A percentile compares a stretch with the other conserved stretches of the same genome.
Evolutionary conservation across 92 coral and sea anemone species (phyloP).

Genomic region (Chrysogorgia sp.): DNA sequence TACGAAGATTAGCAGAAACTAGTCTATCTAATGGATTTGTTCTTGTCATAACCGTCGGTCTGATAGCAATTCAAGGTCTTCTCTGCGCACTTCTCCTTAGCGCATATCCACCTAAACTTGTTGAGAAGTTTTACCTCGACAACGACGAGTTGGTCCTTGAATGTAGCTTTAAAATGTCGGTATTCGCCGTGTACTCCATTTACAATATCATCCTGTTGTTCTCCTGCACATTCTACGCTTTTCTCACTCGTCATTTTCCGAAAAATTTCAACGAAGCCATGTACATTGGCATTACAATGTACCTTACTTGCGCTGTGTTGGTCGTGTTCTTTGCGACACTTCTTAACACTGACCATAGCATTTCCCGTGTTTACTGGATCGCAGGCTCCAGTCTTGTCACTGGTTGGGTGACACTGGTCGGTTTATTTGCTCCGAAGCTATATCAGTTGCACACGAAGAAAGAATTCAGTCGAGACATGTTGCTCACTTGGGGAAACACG

Average conservation of each 20-base stretch:
- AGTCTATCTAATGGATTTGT: constrained; percentile 22
- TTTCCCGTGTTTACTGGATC: constrained; percentile 15
- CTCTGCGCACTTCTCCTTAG: neutral
- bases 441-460: constrained; percentile 25
- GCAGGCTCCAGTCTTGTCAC: constrained; percentile 9
- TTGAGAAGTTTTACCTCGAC: constrained; percentile 16
- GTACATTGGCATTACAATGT: too few species aligned
- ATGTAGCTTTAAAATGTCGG: neutral
- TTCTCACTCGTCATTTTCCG: constrained; percentile 40
- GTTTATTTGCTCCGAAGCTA: constrained; percentile 44
- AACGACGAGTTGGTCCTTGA: constrained; percentile 12
- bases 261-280: too few species aligned
- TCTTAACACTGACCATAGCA: constrained; percentile 25
- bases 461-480: neutral
- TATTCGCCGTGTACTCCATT: neutral
- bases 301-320: constrained; percentile 24
- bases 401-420: constrained; percentile 24
- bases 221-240: constrained; percentile 30
- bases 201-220: constrained; percentile 29
- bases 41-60: constrained; percentile 17
- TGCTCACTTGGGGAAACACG: neutral
- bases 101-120: constrained; percentile 20
- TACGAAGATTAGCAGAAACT: neutral
- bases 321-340: constrained; percentile 23
- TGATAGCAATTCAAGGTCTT: constrained; percentile 36